Conservation (phyloP, 2,113 vertebrate genomes). For the Trichomycterus rosablanca region DNA sequence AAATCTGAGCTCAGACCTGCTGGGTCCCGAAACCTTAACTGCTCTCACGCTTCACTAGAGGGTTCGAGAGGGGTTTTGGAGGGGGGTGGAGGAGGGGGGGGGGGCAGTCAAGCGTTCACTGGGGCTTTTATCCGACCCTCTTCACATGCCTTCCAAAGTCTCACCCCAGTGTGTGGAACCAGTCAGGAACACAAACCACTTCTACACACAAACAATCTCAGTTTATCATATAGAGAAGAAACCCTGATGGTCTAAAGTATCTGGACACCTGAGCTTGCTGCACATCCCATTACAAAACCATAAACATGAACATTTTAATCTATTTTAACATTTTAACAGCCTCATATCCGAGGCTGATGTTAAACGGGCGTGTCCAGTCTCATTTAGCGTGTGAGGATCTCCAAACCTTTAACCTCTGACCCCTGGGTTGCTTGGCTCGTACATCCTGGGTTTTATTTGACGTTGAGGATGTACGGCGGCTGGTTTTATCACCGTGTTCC, state of each 20-base stretch:
- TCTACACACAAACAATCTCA: too few species aligned
- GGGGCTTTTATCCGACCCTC: background rate
- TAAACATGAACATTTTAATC: too few species aligned
- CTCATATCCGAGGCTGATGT: too few species aligned
- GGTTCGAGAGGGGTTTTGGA: background rate
- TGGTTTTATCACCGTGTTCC: slow-evolving; percentile 9
- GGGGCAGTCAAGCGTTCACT: background rate
- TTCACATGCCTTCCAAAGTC: too few species aligned
- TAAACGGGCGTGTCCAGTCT: too few species aligned
- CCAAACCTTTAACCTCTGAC: slow-evolving; percentile 19
- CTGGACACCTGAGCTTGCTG: too few species aligned
- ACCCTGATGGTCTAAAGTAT: too few species aligned
- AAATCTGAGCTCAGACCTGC: slow-evolving; percentile 26
- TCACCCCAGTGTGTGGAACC: too few species aligned
- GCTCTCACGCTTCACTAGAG: background rate
- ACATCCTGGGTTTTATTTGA: slow-evolving; percentile 14
- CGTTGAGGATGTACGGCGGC: background rate
- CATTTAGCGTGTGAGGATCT: slow-evolving; percentile 11
- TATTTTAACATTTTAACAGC: too few species aligned
- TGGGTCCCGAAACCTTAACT: slow-evolving; percentile 30
- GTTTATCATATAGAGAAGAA: too few species aligned
- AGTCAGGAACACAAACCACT: too few species aligned
- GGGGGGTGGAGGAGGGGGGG: background rate
- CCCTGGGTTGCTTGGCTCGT: background rate
- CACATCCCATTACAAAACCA: too few species aligned